phyloP scores from a whole-genome alignment of 2,888 invertebrate genomes.

The Coremacera marginata region DNA sequence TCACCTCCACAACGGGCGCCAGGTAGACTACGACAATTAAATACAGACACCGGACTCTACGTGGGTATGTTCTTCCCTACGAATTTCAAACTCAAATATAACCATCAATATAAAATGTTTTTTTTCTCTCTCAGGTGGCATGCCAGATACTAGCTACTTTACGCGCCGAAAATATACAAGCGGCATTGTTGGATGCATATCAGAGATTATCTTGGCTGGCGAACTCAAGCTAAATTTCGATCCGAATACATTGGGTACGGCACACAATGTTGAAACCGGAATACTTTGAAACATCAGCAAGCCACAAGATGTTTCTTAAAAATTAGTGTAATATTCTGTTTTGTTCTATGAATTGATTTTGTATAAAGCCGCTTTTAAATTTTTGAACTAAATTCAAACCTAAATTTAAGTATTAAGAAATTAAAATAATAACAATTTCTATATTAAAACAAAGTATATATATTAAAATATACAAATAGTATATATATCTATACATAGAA shows the following conservation, averaged over 20 bases:
- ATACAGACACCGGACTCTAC: slow-evolving; percentile 89
- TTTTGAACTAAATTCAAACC: slow-evolving; percentile 47
- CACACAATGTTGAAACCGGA: slow-evolving; percentile 69
- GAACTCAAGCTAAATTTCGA: slow-evolving; percentile 81
- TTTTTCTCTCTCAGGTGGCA: slow-evolving; percentile 75
- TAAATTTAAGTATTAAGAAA: slow-evolving; percentile 39
- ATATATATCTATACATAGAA: slow-evolving; percentile 43
- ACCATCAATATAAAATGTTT: background rate
- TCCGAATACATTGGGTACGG: slow-evolving; percentile 67
- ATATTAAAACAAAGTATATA: too few species aligned
- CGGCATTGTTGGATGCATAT: slow-evolving; percentile 86
- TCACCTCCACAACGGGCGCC: slow-evolving; percentile 85
- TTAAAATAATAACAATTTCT: background rate
- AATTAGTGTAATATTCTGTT: slow-evolving; percentile 52
- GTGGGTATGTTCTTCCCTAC: slow-evolving; percentile 76
- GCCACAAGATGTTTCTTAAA: slow-evolving; percentile 61
- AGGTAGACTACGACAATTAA: slow-evolving; percentile 85
- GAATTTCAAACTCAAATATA: too few species aligned
- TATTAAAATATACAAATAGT: slow-evolving; percentile 45
- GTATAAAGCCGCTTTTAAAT: slow-evolving; percentile 62
- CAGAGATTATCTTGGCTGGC: slow-evolving; percentile 83
- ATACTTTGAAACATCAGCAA: slow-evolving; percentile 67
- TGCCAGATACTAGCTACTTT: slow-evolving; percentile 80
- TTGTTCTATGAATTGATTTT: slow-evolving; percentile 53
- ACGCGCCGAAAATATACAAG: slow-evolving; percentile 79